A percentile compares a stretch with the other conserved stretches of the same genome.
phyloP scores from a whole-genome alignment of 2,113 vertebrate species.

The Dicerorhinus sumatrensis region DNA sequence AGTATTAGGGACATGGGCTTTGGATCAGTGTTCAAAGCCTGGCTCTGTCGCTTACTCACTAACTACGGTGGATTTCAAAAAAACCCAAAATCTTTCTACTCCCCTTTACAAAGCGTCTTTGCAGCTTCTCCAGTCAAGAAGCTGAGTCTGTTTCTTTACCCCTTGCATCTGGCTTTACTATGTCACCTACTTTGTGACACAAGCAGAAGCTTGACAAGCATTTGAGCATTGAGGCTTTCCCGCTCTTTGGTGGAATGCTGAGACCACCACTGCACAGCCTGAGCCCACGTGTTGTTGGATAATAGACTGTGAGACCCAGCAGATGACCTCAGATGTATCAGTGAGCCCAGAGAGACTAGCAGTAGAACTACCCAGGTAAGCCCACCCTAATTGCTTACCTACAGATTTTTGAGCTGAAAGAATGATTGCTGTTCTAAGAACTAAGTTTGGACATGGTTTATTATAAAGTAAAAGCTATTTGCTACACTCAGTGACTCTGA shows the following conservation, averaged over 20 bases:
- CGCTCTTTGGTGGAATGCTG: not conserved
- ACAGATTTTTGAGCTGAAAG: not conserved
- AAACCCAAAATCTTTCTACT: not conserved
- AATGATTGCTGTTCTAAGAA: not conserved
- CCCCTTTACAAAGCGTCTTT: not conserved
- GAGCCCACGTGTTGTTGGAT: not conserved
- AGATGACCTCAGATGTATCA: not conserved
- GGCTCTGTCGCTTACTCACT: not conserved
- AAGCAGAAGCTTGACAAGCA: not conserved
- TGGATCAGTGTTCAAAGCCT: not conserved
- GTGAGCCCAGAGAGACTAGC: not conserved
- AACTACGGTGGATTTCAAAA: not conserved
- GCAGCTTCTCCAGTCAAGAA: not conserved
- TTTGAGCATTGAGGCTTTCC: not conserved
- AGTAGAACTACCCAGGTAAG: not conserved
- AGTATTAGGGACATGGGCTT: not conserved
- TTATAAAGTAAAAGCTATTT: not conserved
- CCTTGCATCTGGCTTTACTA: not conserved
- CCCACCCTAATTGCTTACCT: not conserved
- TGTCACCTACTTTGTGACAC: not conserved
- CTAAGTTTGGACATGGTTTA: not conserved
- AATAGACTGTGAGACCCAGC: not conserved
- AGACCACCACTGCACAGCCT: not conserved
- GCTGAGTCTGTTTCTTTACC: not conserved
- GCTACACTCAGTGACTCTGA: not conserved